These are phyloP conservation scores for Dromococcyx pavoninus DNA, from an alignment of 2,797 vertebrate species.

Conservation along the genomic window DNA sequence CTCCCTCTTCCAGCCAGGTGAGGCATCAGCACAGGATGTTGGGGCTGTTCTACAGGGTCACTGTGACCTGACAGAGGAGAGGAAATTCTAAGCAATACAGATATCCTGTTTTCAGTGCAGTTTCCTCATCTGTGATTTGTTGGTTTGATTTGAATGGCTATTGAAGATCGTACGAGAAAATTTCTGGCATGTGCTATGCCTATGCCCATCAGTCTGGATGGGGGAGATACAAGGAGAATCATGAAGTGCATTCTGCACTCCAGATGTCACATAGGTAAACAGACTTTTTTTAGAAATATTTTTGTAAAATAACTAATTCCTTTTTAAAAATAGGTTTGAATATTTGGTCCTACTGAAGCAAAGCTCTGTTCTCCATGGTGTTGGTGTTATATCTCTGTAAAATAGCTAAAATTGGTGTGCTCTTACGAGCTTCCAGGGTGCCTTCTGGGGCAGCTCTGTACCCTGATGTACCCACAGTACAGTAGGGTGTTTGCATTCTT, in stretches of 20 bases:
- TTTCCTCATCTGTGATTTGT: not conserved
- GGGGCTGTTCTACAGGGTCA: not conserved
- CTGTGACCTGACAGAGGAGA: not conserved
- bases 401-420: not conserved
- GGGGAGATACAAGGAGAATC: not conserved
- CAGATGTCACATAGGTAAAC: not conserved
- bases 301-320: not conserved
- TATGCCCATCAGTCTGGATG: not conserved
- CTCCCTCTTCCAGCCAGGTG: not conserved
- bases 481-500: not conserved
- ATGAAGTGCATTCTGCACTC: not conserved
- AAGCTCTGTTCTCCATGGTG: not conserved
- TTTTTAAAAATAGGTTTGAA: not conserved
- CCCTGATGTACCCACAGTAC: not conserved
- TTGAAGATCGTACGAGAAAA: not conserved
- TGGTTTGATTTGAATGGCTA: not conserved
- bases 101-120: not conserved
- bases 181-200: not conserved
- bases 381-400: not conserved
- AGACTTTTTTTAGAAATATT: not conserved
- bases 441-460: not conserved
- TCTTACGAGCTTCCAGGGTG: not conserved
- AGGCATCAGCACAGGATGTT: accelerated
- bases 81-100: not conserved
- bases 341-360: not conserved